Evolutionary conservation across 2,888 invertebrate genomes (phyloP).

Genomic region (Cordilura impudica): DNA sequence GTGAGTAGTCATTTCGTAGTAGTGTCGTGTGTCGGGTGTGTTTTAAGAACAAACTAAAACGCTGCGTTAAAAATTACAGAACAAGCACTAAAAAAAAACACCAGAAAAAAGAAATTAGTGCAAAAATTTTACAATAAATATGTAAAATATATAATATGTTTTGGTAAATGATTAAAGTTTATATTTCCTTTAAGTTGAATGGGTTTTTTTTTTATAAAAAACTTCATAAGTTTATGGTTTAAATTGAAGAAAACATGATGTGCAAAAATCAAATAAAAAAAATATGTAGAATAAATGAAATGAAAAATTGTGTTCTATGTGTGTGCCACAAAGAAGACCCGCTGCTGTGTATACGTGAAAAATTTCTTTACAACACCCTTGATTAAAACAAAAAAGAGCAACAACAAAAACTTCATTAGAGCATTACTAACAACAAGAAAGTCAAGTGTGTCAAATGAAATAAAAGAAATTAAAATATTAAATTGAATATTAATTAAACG

Average conservation of each 20-base stretch:
- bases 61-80: slow-evolving; percentile 48
- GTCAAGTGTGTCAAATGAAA: slow-evolving; percentile 52
- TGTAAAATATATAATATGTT: slow-evolving; percentile 6
- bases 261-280: slow-evolving; percentile 59
- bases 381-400: slow-evolving; percentile 48
- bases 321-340: slow-evolving; percentile 36
- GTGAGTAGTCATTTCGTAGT: slow-evolving; percentile 57
- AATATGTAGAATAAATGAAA: slow-evolving; percentile 27
- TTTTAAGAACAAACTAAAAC: slow-evolving; percentile 43
- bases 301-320: slow-evolving; percentile 32
- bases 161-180: slow-evolving; percentile 14
- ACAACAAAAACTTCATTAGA: slow-evolving; percentile 37
- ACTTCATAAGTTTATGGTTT: not conserved
- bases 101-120: slow-evolving; percentile 32
- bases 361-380: slow-evolving; percentile 62
- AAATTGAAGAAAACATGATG: slow-evolving; percentile 51
- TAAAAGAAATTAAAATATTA: not conserved
- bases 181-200: not conserved
- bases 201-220: slow-evolving; percentile 3
- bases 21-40: slow-evolving; percentile 61
- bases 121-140: slow-evolving; percentile 43
- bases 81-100: slow-evolving; percentile 26
- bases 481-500: not conserved
- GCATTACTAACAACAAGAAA: slow-evolving; percentile 26
- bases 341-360: slow-evolving; percentile 61